Conservation (phyloP, 2,797 vertebrate species). For the Pangasius sanitwongsei region DNA sequence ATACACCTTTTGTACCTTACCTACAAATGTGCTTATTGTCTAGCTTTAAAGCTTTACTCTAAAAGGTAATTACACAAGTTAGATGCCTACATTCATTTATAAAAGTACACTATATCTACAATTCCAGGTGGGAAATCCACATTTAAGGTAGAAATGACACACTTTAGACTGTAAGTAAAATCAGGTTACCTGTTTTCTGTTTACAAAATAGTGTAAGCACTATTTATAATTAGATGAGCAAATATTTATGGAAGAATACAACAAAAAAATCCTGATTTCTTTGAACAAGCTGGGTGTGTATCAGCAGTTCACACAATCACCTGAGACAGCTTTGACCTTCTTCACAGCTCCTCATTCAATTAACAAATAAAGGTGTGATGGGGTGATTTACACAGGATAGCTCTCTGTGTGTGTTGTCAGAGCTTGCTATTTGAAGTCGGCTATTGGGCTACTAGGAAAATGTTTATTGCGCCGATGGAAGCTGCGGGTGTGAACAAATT, state of each 20-base stretch:
- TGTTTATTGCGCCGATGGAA: slow-evolving; percentile 62
- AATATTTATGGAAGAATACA: background rate
- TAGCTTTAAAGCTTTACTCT: background rate
- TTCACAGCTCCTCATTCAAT: slow-evolving; percentile 65
- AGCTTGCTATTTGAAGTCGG: slow-evolving; percentile 30
- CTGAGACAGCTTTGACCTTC: background rate
- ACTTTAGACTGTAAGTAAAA: no score
- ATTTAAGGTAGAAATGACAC: background rate
- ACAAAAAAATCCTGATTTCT: background rate
- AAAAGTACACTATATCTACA: background rate
- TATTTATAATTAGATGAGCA: background rate
- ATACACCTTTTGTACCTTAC: background rate
- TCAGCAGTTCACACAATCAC: slow-evolving; percentile 16
- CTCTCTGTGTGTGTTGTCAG: slow-evolving; percentile 18
- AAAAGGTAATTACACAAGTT: background rate
- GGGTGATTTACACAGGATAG: slow-evolving; percentile 41
- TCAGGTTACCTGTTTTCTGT: no score
- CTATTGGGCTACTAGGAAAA: slow-evolving; percentile 39
- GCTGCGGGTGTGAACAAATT: slow-evolving; percentile 33
- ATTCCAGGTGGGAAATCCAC: background rate
- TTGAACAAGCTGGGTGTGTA: background rate
- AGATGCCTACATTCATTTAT: background rate
- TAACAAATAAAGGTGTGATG: slow-evolving; percentile 59
- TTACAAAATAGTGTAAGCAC: no score
- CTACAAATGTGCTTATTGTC: background rate